phyloP scores from a whole-genome alignment of 2,113 vertebrate species.

The Amphiprion percula region DNA sequence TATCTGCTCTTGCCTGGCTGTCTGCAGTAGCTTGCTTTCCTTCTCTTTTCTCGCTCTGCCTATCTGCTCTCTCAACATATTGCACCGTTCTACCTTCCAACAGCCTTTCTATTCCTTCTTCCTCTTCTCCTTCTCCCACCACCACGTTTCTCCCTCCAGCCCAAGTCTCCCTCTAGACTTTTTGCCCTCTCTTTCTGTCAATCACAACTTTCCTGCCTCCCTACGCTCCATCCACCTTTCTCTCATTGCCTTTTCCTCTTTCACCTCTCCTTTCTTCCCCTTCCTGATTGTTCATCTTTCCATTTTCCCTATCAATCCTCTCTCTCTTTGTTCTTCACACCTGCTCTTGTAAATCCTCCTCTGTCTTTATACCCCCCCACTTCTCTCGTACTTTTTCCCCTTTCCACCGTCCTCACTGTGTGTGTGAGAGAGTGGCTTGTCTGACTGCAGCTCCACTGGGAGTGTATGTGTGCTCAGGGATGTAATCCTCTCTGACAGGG shows the following conservation, averaged over 20 bases:
- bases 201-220: constrained; percentile 47
- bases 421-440: constrained; percentile 34
- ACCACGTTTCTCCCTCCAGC: constrained; percentile 38
- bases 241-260: constrained; percentile 20
- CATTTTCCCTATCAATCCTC: constrained; percentile 1
- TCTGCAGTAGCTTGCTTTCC: constrained; percentile 36
- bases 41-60: constrained; percentile 6
- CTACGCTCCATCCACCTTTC: constrained; percentile 38
- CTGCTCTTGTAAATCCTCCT: constrained; percentile 17
- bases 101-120: constrained; percentile 14
- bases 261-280: constrained; percentile 36
- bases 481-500: constrained; percentile 85
- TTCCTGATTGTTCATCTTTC: constrained; percentile 26
- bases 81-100: constrained; percentile 28
- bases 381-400: constrained; percentile 3
- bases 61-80: constrained; percentile 10
- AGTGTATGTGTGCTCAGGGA: constrained; percentile 76
- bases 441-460: constrained; percentile 67
- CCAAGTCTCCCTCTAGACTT: constrained; percentile 46
- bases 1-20: constrained; percentile 31
- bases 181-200: constrained; percentile 63
- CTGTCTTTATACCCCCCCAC: constrained; percentile 3
- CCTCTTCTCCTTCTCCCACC: neutral
- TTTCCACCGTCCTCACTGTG: constrained; percentile 31
- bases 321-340: constrained; percentile 28